phyloP scores from a whole-genome alignment of 2,888 invertebrate genomes.

The Tenthredo notha region DNA sequence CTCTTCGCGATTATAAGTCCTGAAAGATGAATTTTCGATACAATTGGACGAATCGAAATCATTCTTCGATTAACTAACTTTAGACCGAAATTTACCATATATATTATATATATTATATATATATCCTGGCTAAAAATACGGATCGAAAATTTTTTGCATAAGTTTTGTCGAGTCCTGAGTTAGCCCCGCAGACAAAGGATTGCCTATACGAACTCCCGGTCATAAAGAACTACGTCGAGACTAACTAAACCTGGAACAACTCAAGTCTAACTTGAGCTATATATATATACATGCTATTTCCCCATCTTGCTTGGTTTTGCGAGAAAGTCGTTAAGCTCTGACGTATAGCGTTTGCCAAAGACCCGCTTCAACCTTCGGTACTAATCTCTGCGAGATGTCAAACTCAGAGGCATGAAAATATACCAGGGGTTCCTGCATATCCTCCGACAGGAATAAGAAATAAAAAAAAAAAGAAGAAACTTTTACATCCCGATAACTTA shows the following conservation, averaged over 20 bases:
- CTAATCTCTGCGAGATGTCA: slow-evolving; percentile 7
- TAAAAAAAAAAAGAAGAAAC: not conserved
- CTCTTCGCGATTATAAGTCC: not conserved
- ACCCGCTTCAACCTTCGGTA: slow-evolving; percentile 17
- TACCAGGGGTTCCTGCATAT: not conserved
- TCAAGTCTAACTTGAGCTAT: not conserved
- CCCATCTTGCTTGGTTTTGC: not conserved
- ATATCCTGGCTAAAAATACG: not conserved
- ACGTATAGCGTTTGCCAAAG: slow-evolving; percentile 1
- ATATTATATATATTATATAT: not conserved
- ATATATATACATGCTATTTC: not conserved
- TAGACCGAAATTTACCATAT: not conserved
- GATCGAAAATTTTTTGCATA: not conserved
- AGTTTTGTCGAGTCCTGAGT: not conserved
- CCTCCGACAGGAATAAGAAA: not conserved
- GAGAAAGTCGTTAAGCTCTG: slow-evolving; percentile 44
- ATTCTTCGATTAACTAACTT: not conserved
- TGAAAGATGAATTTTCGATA: not conserved
- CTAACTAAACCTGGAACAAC: slow-evolving; percentile 28
- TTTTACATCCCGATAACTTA: not conserved
- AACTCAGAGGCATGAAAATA: not conserved
- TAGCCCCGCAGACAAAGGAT: slow-evolving; percentile 30
- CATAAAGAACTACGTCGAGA: slow-evolving; percentile 28
- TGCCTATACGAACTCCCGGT: slow-evolving; percentile 21
- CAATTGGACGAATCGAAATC: not conserved